A percentile compares a stretch with the other conserved stretches of the same genome.
These are phyloP conservation scores for Gadopsis marmoratus DNA, from an alignment of 2,797 vertebrate genomes.

Conservation along the genomic window DNA sequence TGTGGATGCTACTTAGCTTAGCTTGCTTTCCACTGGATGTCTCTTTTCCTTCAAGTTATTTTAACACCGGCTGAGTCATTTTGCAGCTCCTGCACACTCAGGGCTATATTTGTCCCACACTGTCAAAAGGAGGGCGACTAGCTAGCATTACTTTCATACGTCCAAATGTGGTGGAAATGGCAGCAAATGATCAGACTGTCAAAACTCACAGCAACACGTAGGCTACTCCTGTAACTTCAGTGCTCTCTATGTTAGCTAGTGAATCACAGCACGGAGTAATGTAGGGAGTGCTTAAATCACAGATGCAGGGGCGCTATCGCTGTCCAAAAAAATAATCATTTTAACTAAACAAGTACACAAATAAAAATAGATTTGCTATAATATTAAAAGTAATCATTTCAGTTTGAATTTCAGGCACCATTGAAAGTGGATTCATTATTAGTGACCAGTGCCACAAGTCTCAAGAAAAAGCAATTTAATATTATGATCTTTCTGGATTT, in stretches of 20 bases:
- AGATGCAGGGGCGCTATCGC: not conserved
- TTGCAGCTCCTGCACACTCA: too few relatives aligned
- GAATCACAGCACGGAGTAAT: not conserved
- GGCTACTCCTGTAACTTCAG: not conserved
- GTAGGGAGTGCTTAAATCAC: not conserved
- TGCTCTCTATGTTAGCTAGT: not conserved
- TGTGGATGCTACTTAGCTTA: not conserved
- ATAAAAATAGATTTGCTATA: too few relatives aligned
- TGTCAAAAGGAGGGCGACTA: too few relatives aligned
- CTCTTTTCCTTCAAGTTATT: too few relatives aligned
- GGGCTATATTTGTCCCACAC: not conserved
- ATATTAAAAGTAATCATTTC: constrained; percentile 1
- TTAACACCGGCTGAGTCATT: too few relatives aligned
- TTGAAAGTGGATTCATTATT: constrained; percentile 35
- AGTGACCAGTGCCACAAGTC: constrained; percentile 34
- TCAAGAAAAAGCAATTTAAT: constrained; percentile 36
- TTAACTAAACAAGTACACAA: not conserved
- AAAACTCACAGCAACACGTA: not conserved
- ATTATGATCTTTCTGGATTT: not conserved
- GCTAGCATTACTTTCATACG: too few relatives aligned
- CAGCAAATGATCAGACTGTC: too few relatives aligned
- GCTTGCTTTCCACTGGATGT: not conserved
- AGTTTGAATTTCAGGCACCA: constrained; percentile 8
- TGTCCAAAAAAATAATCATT: too few relatives aligned
- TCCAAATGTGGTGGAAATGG: not conserved